phyloP scores from a whole-genome alignment of 2,888 invertebrate genomes.

The Pogonocherus hispidulus region DNA sequence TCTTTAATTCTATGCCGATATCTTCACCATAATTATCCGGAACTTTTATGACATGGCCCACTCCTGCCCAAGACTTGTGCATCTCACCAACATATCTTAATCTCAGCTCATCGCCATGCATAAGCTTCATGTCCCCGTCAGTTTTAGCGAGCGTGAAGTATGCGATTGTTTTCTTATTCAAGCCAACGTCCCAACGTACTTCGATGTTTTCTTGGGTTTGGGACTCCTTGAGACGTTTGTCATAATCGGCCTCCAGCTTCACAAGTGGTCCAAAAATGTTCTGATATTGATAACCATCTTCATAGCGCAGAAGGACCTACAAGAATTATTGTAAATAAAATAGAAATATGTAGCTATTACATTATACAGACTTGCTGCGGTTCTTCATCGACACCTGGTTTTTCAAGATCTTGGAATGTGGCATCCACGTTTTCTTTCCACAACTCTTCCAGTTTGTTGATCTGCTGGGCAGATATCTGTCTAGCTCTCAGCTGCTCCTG shows the following conservation, averaged over 20 bases:
- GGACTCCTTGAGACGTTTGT: slow-evolving; percentile 96
- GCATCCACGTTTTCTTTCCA: slow-evolving; percentile 99
- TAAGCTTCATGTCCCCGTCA: slow-evolving; percentile 98
- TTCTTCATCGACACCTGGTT: slow-evolving; percentile 98
- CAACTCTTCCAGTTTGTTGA: slow-evolving; percentile 96
- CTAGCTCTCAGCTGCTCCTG: slow-evolving; percentile 96
- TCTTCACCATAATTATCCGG: slow-evolving; percentile 98
- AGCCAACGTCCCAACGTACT: slow-evolving; percentile 98
- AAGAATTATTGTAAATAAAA: slow-evolving; percentile 10
- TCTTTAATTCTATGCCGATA: slow-evolving; percentile 96
- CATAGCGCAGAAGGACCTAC: slow-evolving; percentile 79
- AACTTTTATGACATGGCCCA: slow-evolving; percentile 97
- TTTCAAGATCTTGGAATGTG: slow-evolving; percentile 97
- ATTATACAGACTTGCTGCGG: slow-evolving; percentile 85
- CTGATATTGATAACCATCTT: slow-evolving; percentile 99
- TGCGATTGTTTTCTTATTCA: slow-evolving; percentile 98
- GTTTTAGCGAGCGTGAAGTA: slow-evolving; percentile 98
- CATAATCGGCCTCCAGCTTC: slow-evolving; percentile 98
- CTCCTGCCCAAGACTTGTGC: slow-evolving; percentile 96
- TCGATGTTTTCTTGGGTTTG: slow-evolving; percentile 99
- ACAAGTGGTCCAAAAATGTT: slow-evolving; percentile 98
- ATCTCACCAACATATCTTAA: slow-evolving; percentile 93
- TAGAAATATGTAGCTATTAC: background rate
- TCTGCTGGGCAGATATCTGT: slow-evolving; percentile 97
- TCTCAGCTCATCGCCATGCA: slow-evolving; percentile 98